phyloP scores from a whole-genome alignment of 2,113 vertebrate genomes.

The Phalacrocorax brasilianus region DNA sequence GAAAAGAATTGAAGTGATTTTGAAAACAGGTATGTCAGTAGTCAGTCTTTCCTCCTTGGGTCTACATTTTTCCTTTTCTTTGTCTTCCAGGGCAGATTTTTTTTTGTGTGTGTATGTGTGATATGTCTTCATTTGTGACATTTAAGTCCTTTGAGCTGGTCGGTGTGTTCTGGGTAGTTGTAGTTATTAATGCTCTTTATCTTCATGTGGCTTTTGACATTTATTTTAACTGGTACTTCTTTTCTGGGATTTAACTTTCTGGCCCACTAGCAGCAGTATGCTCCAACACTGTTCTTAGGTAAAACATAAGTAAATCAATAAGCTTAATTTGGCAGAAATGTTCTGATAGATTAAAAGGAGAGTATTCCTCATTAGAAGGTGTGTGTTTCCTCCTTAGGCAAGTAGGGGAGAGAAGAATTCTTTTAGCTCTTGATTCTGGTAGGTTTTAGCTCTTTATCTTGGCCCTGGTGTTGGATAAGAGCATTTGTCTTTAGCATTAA shows the following conservation, averaged over 20 bases:
- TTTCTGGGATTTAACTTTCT: background rate
- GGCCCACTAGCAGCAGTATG: background rate
- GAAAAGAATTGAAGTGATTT: background rate
- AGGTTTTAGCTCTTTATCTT: background rate
- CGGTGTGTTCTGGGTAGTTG: background rate
- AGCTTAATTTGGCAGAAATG: background rate
- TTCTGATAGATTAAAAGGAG: background rate
- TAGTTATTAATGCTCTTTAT: background rate
- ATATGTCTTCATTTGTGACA: background rate
- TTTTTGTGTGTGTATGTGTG: background rate
- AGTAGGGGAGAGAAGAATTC: background rate
- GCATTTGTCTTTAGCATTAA: background rate
- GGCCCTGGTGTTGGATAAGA: background rate
- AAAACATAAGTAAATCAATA: background rate
- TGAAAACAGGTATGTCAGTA: background rate
- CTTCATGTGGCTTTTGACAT: background rate
- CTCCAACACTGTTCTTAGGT: background rate
- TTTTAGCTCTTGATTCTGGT: background rate
- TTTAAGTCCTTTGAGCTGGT: background rate
- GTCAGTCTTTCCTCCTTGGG: background rate
- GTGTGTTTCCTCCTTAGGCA: background rate
- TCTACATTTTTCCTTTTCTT: background rate
- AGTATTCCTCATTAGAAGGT: background rate
- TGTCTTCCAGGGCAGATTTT: background rate
- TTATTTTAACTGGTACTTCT: background rate